Base-by-base conservation (phyloP, 2,797 vertebrate genomes). In the Pipistrellus kuhlii region DNA sequence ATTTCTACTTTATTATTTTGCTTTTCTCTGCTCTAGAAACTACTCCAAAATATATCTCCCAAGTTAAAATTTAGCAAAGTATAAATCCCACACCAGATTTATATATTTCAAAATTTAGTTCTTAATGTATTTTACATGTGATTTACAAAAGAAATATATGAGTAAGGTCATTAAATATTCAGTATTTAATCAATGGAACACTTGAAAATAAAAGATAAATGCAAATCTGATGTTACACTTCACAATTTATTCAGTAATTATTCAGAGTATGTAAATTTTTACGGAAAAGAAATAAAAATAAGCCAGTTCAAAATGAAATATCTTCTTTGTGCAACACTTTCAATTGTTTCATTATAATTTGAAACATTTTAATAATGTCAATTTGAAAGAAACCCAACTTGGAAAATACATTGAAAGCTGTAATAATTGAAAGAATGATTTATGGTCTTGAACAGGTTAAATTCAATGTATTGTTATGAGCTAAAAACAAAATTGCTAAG, bases 151-250 rank as follows among this genome's bases (percentile, higher is more conserved):
- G 5, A 95, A 75, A 1, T 69, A 30, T 91, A 80, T 76, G 48
- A 92, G 3, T 95, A 87, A 88, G 46, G 15, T 82, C 57, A 96
- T 85, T 95, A 69, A 46, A 55, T 89, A 69, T 88, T 38, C 17
- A 94, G 80, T 88, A 91, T 69, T 95, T 97, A 97, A 95, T 95
- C 55, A 96, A 72, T 62, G 1, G 85, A 95, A 88, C 94, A 95
- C 76, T 96, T 95, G 69, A 85, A 94, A 94, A 55, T 84, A 89
- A 95, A 97, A 96, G 35, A 48, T 53, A 95, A 94, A 73, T 75
- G 20, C 59, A 95, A 94, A 91, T 95, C 57, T 96, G 51, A 81
- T 93, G 44, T 64, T 84, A 23, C 0, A 87, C 14, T 59, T 23
- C n/a, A 88, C 46, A 30, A 73, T 88, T 93, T 92, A 11, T 91